phyloP scores from a whole-genome alignment of 1,140 invertebrate genomes.

The Aphis gossypii region DNA sequence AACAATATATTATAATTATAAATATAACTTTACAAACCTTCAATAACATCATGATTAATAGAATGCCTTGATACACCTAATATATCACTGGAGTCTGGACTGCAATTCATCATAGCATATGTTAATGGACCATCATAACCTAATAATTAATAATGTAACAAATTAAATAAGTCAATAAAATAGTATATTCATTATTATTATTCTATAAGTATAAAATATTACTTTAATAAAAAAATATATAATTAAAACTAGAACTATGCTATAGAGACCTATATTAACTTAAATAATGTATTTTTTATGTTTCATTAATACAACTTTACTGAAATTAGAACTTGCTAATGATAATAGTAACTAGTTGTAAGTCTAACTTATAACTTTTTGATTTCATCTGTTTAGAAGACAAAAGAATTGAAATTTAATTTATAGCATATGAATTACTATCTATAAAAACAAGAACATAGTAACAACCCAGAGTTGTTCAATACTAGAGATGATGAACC shows the following conservation, averaged over 20 bases:
- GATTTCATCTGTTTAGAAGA: neutral
- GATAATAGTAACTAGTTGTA: neutral
- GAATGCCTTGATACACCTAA: constrained; percentile 59
- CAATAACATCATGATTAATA: constrained; percentile 59
- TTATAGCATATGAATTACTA: too few species aligned
- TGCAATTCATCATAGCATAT: constrained; percentile 76
- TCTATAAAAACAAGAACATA: neutral
- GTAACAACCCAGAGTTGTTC: neutral
- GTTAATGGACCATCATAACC: constrained; percentile 85
- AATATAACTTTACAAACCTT: constrained; percentile 40
- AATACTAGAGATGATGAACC: too few species aligned
- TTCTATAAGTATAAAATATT: too few species aligned
- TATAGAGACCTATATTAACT: too few species aligned
- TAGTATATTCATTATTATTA: neutral
- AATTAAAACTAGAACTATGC: too few species aligned
- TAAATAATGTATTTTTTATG: neutral
- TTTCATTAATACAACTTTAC: neutral
- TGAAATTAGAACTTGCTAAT: neutral
- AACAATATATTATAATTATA: neutral
- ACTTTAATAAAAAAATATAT: too few species aligned
- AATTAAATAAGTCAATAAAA: neutral
- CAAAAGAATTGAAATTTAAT: neutral
- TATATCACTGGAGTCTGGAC: constrained; percentile 70
- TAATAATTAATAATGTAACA: constrained; percentile 63
- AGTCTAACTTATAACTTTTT: neutral